phyloP scores from a whole-genome alignment of 2,113 vertebrate species.

The Clarias magur region DNA sequence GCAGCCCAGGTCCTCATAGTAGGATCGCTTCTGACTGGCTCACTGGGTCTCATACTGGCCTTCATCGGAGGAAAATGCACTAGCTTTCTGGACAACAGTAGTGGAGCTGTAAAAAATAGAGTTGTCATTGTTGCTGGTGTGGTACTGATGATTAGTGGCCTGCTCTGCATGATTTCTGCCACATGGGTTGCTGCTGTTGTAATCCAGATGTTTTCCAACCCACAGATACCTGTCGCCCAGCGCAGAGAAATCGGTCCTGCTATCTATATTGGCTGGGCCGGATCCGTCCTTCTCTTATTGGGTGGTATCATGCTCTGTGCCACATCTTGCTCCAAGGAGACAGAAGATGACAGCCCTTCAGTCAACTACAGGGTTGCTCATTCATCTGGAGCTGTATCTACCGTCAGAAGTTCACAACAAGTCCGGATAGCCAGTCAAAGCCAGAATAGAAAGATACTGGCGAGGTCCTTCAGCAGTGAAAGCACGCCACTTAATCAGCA shows the following conservation, averaged over 20 bases:
- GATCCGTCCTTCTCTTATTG: constrained; percentile 77
- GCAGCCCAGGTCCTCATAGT: constrained; percentile 81
- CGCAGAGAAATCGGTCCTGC: constrained; percentile 84
- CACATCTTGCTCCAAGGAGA: constrained; percentile 67
- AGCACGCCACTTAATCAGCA: constrained; percentile 3
- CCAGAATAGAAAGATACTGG: background rate
- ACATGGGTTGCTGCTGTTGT: constrained; percentile 81
- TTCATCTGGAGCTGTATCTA: constrained; percentile 61
- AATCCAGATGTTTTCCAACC: constrained; percentile 85
- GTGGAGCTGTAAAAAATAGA: constrained; percentile 69
- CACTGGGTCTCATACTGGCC: constrained; percentile 77
- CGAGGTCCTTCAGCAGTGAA: constrained; percentile 31
- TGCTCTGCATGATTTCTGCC: constrained; percentile 82
- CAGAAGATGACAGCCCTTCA: constrained; percentile 73
- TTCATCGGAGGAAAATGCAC: constrained; percentile 89
- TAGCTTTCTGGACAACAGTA: constrained; percentile 81
- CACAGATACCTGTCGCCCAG: constrained; percentile 72
- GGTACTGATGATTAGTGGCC: constrained; percentile 71
- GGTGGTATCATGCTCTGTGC: constrained; percentile 85
- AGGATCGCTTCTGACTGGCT: constrained; percentile 73
- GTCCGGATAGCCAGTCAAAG: background rate
- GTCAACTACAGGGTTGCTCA: constrained; percentile 78
- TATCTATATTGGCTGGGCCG: constrained; percentile 88
- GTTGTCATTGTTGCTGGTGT: constrained; percentile 75
- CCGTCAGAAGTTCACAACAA: constrained; percentile 29